These are phyloP conservation scores for Watersipora subatra DNA, from an alignment of 1,140 invertebrate species.

Conservation along the genomic window DNA sequence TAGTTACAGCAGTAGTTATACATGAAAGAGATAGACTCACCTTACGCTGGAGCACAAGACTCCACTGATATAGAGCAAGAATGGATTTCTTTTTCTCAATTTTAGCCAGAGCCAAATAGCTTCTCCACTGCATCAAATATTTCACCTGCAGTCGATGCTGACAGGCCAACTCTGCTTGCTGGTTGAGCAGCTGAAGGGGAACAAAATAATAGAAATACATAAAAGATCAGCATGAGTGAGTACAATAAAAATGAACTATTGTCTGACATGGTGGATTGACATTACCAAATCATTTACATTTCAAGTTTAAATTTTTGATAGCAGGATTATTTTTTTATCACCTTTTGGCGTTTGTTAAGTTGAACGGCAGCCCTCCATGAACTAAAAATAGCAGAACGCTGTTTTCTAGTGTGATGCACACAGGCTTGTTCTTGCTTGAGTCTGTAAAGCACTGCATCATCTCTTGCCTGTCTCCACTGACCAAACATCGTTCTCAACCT, in stretches of 20 bases:
- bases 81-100: slow-evolving; percentile 13
- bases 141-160: slow-evolving; percentile 14
- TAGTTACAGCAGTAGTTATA: too few species aligned
- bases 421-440: slow-evolving; percentile 18
- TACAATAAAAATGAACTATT: neutral
- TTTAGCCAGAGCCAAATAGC: slow-evolving; percentile 7
- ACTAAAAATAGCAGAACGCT: neutral
- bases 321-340: neutral
- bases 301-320: neutral
- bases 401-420: slow-evolving; percentile 14
- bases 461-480: slow-evolving; percentile 14
- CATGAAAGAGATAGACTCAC: too few species aligned
- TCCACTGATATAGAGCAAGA: slow-evolving; percentile 28
- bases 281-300: too few species aligned
- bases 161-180: slow-evolving; percentile 20
- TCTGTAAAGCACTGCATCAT: slow-evolving; percentile 13
- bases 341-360: neutral
- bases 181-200: slow-evolving; percentile 16
- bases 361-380: neutral
- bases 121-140: slow-evolving; percentile 17
- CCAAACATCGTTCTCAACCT: slow-evolving; percentile 14
- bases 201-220: neutral
- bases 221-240: too few species aligned
- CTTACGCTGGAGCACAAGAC: slow-evolving; percentile 22
- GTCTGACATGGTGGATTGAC: too few species aligned